Percentiles rank a stretch among this genome's conserved stretches.
phyloP scores from a whole-genome alignment of 2,888 invertebrate species.

The Urechis unicinctus region DNA sequence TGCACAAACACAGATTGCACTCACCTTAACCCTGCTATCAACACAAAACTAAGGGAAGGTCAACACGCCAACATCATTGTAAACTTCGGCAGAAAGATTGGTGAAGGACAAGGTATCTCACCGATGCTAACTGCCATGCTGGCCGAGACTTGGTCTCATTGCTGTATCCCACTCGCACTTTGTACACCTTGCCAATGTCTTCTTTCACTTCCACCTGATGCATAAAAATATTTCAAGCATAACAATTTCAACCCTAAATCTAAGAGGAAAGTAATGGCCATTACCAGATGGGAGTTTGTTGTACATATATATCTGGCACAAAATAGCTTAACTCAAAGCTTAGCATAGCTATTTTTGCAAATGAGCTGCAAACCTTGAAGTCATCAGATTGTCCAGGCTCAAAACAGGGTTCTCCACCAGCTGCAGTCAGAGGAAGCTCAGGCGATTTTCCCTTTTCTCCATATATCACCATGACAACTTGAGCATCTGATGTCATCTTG shows the following conservation, averaged over 20 bases:
- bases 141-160: slow-evolving; percentile 25
- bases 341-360: background rate
- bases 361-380: slow-evolving; percentile 17
- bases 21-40: too few relatives aligned
- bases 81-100: background rate
- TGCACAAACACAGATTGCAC: too few relatives aligned
- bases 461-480: slow-evolving; percentile 27
- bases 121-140: slow-evolving; percentile 32
- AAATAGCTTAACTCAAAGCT: too few relatives aligned
- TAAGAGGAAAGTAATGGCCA: too few relatives aligned
- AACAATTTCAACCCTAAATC: too few relatives aligned
- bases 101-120: too few relatives aligned
- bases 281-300: too few relatives aligned
- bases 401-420: slow-evolving; percentile 21
- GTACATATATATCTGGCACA: too few relatives aligned
- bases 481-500: slow-evolving; percentile 17
- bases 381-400: slow-evolving; percentile 36
- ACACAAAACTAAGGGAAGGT: too few relatives aligned
- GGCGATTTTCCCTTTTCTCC: slow-evolving; percentile 33
- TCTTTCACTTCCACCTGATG: background rate
- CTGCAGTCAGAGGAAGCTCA: slow-evolving; percentile 9
- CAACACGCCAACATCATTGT: too few relatives aligned
- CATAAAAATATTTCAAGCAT: too few relatives aligned
- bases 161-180: slow-evolving; percentile 36
- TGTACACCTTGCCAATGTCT: slow-evolving; percentile 33